Evolutionary conservation across 2,797 vertebrate species (phyloP), one percentile per base, ranked within the genome.

Genomic region (Anableps anableps): DNA sequence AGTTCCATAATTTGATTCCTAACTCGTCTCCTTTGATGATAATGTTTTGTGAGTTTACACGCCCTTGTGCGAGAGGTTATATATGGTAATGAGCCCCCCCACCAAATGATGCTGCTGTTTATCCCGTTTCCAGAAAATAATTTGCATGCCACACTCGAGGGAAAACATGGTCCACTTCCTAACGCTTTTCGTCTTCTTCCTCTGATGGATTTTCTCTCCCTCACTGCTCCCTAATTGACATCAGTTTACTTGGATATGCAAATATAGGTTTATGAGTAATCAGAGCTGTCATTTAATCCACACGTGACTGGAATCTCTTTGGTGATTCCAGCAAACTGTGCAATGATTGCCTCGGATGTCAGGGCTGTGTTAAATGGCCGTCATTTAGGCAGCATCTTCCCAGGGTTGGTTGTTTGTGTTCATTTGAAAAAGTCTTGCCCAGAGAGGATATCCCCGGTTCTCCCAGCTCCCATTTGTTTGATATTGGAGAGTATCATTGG

Each of bases 211-310:
- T 90, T 80, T 86, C 78, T 85, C 86, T 82, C 80, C 85, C 84
- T 90, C 88, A 26, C 86, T 83, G 83, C 82, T 77, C 82, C 80
- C 78, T 83, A 86, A 89, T 90, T 89, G 87, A 89, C 88, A 88
- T 80, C 74, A 50, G 78, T 89, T 90, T 83, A 86, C 83, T 86
- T 77, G 74, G 73, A 82, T 87, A 91, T 92, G 87, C 88, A 92
- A 93, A 90, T 90, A 50, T 53, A n/a, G 77, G 81, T 91, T 89
- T 83, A 88, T 88, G 90, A 89, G 88, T 83, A 85, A 92, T 91
- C 89, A 85, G 86, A 87, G 87, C 85, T 88, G 91, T 87, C 91
- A 86, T 84, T 88, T 86, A 86, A 70, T 26, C 77, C 82, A 84
- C 84, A 60, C 38, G 47, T 87, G 85, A 91, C 82, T n/a, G 41